phyloP scores from a whole-genome alignment of 64 coral and sea anemone genomes.

The Dendronephthya gigantea region DNA sequence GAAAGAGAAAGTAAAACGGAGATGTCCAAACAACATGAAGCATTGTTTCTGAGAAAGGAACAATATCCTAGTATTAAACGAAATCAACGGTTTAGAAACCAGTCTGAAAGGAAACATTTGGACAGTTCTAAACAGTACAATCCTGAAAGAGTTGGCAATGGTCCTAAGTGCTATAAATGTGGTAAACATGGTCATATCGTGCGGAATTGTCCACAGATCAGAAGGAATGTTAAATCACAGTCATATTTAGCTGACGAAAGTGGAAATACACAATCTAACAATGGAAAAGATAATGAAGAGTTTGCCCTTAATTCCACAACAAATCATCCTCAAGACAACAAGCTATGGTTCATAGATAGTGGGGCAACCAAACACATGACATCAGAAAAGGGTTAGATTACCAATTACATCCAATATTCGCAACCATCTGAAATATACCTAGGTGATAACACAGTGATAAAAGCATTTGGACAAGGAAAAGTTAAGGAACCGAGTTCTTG shows the following conservation, averaged over 20 bases:
- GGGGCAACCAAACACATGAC: conserved; percentile 6
- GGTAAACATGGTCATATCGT: conserved; percentile 21
- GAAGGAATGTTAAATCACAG: neutral
- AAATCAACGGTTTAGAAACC: neutral
- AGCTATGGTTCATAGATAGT: conserved; percentile 32
- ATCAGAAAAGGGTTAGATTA: conserved; percentile 17
- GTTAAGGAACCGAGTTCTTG: no score
- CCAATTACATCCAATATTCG: no score
- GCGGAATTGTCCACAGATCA: conserved; percentile 5
- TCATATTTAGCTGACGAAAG: conserved; percentile 13
- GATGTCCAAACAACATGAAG: neutral
- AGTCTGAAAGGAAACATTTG: neutral
- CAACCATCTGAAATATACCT: no score
- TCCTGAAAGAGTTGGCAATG: neutral
- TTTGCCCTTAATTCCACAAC: conserved; percentile 11
- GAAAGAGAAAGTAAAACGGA: conserved; percentile 8
- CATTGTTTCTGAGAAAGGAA: neutral
- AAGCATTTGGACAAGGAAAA: no score
- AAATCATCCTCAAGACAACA: neutral
- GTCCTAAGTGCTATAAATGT: conserved; percentile 37
- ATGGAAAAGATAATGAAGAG: neutral
- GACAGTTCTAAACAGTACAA: neutral
- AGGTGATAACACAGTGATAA: no score
- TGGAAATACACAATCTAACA: neutral
- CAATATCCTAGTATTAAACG: neutral